Evolutionary conservation across 2,888 invertebrate species (phyloP).

Genomic region (Lasioglossum vierecki): DNA sequence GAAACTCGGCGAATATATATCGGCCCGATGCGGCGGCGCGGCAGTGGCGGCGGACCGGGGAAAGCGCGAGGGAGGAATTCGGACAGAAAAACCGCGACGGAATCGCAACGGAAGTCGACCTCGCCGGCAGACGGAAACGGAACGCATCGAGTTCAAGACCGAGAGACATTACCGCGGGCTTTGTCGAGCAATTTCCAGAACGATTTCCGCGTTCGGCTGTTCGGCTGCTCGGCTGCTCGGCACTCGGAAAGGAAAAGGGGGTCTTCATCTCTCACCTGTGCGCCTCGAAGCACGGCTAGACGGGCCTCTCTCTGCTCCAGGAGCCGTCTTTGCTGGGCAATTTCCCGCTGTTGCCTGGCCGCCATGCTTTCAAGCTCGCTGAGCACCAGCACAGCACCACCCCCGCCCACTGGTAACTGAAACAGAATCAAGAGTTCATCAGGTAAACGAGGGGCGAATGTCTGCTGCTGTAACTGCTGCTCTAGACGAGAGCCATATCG

Average conservation of each 20-base stretch:
- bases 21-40: neutral
- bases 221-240: neutral
- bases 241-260: conserved; percentile 8
- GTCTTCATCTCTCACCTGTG: conserved; percentile 77
- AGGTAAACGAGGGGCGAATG: conserved; percentile 25
- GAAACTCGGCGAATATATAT: neutral
- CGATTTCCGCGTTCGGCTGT: conserved; percentile 49
- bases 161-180: conserved; percentile 49
- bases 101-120: conserved; percentile 24
- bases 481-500: neutral
- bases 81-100: neutral
- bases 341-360: conserved; percentile 98
- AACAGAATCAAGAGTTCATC: conserved; percentile 79
- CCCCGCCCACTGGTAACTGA: conserved; percentile 90
- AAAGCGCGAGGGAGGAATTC: neutral
- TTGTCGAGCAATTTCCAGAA: conserved; percentile 60
- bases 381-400: conserved; percentile 95
- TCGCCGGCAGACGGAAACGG: conserved; percentile 48
- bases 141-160: conserved; percentile 35
- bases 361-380: conserved; percentile 99
- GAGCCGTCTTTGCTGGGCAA: conserved; percentile 96
- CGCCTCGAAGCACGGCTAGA: conserved; percentile 82
- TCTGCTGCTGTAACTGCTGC: neutral
- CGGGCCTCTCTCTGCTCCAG: conserved; percentile 95
- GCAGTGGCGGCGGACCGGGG: neutral